These are phyloP conservation scores for Euwallacea fornicatus DNA, from an alignment of 1,140 invertebrate genomes.

Conservation along the genomic window DNA sequence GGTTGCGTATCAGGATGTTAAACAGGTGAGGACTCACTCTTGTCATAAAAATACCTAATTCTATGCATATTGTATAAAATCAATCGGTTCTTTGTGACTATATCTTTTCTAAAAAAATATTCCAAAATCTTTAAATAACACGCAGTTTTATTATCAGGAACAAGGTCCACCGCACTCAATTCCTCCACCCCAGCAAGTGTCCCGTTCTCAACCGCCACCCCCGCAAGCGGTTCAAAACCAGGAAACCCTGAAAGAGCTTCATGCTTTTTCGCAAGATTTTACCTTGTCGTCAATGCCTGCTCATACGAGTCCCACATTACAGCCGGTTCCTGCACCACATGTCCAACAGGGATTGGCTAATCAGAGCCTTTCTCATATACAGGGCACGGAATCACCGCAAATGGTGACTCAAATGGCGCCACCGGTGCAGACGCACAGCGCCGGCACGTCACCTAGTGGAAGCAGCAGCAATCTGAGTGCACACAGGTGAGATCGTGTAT, in stretches of 20 bases:
- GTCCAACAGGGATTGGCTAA: slow-evolving; percentile 20
- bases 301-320: slow-evolving; percentile 1
- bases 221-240: slow-evolving; percentile 49
- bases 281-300: slow-evolving; percentile 51
- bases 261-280: slow-evolving; percentile 60
- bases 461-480: slow-evolving; percentile 29
- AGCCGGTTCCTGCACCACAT: slow-evolving; percentile 19
- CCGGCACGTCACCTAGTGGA: slow-evolving; percentile 38
- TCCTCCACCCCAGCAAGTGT: slow-evolving; percentile 6
- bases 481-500: no score
- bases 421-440: slow-evolving; percentile 9
- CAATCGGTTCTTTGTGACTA: no score
- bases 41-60: no score
- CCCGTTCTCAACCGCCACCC: slow-evolving; percentile 46
- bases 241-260: slow-evolving; percentile 53
- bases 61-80: no score
- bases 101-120: neutral
- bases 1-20: slow-evolving; percentile 36
- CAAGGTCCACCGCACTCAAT: neutral
- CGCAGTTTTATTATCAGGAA: neutral
- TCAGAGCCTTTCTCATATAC: slow-evolving; percentile 15
- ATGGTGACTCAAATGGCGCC: slow-evolving; percentile 12
- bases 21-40: neutral
- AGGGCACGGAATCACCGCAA: slow-evolving; percentile 28
- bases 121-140: no score